A percentile compares a stretch with the other conserved stretches of the same genome.
phyloP scores from a whole-genome alignment of 2,113 vertebrate genomes.

The Panthera uncia region DNA sequence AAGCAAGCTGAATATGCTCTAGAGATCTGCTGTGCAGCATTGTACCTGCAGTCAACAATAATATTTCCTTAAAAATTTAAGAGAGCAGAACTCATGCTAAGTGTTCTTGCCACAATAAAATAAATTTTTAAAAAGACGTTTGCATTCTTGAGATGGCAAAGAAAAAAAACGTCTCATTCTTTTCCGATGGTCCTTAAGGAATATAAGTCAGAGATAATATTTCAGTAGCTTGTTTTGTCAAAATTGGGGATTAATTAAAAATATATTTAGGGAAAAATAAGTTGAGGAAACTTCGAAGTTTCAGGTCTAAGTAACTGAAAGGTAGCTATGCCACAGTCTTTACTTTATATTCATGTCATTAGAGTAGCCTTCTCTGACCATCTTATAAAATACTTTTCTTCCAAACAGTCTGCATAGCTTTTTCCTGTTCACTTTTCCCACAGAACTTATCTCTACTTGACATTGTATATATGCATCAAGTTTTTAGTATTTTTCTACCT shows the following conservation, averaged over 20 bases:
- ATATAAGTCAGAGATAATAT: background rate
- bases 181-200: background rate
- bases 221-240: background rate
- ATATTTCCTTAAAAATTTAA: background rate
- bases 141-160: background rate
- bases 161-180: background rate
- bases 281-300: background rate
- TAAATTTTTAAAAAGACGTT: background rate
- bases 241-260: background rate
- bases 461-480: background rate
- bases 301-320: background rate
- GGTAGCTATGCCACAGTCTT: background rate
- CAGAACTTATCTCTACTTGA: background rate
- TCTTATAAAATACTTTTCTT: background rate
- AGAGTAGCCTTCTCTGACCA: background rate
- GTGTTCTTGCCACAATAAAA: background rate
- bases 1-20: background rate
- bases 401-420: background rate
- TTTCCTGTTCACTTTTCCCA: background rate
- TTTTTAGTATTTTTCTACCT: background rate
- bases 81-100: background rate
- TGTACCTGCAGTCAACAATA: background rate
- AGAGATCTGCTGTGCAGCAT: background rate
- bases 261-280: background rate
- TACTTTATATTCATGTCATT: background rate